These are phyloP conservation scores for Heptranchias perlo DNA, from an alignment of 2,113 vertebrate species.

Conservation along the genomic window DNA sequence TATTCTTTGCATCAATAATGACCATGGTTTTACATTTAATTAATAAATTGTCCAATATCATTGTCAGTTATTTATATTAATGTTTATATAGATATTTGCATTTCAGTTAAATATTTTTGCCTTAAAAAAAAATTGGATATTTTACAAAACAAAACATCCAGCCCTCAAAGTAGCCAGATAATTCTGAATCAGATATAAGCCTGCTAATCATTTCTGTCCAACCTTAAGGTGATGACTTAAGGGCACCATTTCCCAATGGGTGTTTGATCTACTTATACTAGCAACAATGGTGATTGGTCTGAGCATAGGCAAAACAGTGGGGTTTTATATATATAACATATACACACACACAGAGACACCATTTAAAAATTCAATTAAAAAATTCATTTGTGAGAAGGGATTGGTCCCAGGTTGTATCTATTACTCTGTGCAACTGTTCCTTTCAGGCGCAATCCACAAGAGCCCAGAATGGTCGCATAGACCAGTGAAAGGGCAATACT, in stretches of 20 bases:
- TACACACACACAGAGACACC: too few species aligned
- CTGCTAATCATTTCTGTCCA: neutral
- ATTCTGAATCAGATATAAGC: neutral
- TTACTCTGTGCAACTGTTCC: neutral
- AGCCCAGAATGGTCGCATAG: neutral
- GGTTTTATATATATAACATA: neutral
- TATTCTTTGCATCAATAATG: neutral
- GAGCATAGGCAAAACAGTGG: neutral
- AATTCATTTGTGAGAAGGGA: neutral
- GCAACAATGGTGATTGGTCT: neutral
- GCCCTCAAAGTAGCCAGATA: neutral
- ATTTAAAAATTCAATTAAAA: conserved; percentile 3
- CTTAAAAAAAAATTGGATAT: neutral
- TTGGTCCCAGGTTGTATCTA: neutral
- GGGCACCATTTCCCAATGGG: neutral
- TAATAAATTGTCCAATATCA: neutral
- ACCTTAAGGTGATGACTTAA: neutral
- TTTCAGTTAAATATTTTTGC: neutral
- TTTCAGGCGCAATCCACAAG: neutral
- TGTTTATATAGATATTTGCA: neutral
- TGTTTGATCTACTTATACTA: neutral
- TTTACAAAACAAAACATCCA: neutral
- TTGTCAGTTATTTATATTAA: neutral
- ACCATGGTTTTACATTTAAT: neutral
- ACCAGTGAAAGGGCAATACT: neutral